Percentiles rank a stretch among this genome's conserved stretches.
Conservation (phyloP, 2,797 vertebrate genomes). For the Melanotaenia trifasciata region DNA sequence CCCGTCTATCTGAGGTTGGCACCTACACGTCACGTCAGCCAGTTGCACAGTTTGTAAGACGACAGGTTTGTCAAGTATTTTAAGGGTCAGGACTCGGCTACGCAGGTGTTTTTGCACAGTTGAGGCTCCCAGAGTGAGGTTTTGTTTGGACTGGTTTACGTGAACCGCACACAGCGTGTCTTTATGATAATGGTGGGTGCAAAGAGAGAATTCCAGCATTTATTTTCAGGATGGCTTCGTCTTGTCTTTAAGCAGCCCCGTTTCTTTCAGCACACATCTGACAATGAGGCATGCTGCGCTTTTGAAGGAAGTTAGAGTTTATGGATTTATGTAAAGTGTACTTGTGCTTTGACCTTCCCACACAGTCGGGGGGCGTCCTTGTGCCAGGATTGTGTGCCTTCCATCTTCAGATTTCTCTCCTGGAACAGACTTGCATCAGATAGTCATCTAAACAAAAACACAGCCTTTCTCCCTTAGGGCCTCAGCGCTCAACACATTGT, state of each 20-base stretch:
- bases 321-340: slow-evolving; percentile 64
- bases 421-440: slow-evolving; percentile 49
- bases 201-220: slow-evolving; percentile 48
- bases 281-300: slow-evolving; percentile 30
- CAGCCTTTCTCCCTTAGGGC: slow-evolving; percentile 9
- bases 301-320: slow-evolving; percentile 52
- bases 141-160: slow-evolving; percentile 58
- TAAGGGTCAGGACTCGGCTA: slow-evolving; percentile 18
- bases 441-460: slow-evolving; percentile 54
- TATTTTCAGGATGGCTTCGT: slow-evolving; percentile 38
- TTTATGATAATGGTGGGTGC: slow-evolving; percentile 38
- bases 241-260: slow-evolving; percentile 19
- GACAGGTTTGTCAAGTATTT: slow-evolving; percentile 20
- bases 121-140: slow-evolving; percentile 51
- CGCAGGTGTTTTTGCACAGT: slow-evolving; percentile 53
- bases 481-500: slow-evolving; percentile 41
- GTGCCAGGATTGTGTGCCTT: slow-evolving; percentile 44
- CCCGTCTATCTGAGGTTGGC: slow-evolving; percentile 13
- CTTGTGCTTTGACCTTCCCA: slow-evolving; percentile 62
- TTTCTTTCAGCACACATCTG: slow-evolving; percentile 34
- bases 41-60: slow-evolving; percentile 22
- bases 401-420: slow-evolving; percentile 52
- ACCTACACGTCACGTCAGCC: neutral
- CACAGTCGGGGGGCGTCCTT: slow-evolving; percentile 29
- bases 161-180: slow-evolving; percentile 24